A percentile compares a stretch with the other conserved stretches of the same genome.
These are phyloP conservation scores for Tenthredo notha DNA, from an alignment of 2,888 invertebrate genomes.

Conservation along the genomic window DNA sequence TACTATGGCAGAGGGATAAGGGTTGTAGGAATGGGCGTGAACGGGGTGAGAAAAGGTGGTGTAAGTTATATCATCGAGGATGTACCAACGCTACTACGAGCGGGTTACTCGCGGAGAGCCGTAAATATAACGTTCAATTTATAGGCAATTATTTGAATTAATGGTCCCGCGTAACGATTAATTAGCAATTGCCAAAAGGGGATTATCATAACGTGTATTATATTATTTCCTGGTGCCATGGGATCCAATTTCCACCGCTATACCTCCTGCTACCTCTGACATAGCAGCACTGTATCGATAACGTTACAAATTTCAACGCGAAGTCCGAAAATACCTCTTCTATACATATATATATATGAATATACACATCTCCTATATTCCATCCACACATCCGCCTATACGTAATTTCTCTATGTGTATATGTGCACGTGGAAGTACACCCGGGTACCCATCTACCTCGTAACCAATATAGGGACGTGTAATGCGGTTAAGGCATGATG, in stretches of 20 bases:
- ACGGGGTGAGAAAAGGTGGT: slow-evolving; percentile 42
- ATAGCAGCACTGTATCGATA: slow-evolving; percentile 6
- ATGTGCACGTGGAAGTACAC: neutral
- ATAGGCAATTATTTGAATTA: slow-evolving; percentile 50
- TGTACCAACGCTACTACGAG: neutral
- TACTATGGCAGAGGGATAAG: neutral
- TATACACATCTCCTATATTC: neutral
- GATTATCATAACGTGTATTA: slow-evolving; percentile 52
- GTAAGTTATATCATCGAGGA: slow-evolving; percentile 35
- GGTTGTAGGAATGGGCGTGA: slow-evolving; percentile 37
- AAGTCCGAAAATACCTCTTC: slow-evolving; percentile 26
- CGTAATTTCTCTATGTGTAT: neutral
- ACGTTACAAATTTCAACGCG: neutral
- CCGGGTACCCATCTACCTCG: neutral
- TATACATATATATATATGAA: neutral
- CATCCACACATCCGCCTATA: neutral
- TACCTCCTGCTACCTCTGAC: neutral
- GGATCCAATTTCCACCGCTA: slow-evolving; percentile 23
- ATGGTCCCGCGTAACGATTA: slow-evolving; percentile 47
- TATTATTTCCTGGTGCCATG: slow-evolving; percentile 36
- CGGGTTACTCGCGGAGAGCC: slow-evolving; percentile 37
- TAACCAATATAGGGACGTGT: neutral
- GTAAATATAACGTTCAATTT: slow-evolving; percentile 49
- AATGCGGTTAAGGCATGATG: neutral
- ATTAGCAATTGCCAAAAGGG: slow-evolving; percentile 52